Base-by-base conservation (phyloP, 2,113 vertebrate species). In the Mungos mungo region DNA sequence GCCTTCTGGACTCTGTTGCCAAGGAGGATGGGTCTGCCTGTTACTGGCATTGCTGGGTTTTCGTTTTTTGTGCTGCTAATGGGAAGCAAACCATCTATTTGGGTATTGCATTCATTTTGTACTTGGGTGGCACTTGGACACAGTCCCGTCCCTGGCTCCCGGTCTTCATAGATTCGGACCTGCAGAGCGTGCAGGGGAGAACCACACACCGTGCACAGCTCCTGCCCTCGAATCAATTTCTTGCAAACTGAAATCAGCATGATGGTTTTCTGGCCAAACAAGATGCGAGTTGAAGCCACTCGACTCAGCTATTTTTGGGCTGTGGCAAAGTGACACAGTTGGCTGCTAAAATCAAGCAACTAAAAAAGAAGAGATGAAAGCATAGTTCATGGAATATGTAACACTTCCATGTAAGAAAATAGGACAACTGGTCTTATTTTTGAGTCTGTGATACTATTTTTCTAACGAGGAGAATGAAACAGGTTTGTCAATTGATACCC, bases 351-450 rank as follows among this genome's bases (percentile, higher is more conserved):
- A 97, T 98, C 97, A 98, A 98, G 96, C 96, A 96, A 94, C 97
- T 84, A 74, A 95, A 97, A 96, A 95, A 87, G 97, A 98, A 97
- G 96, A 96, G 97, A 98, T 93, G 97, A 93, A 88, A 79, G 93
- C 96, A 69, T 92, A 76, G 94, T 98, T 98, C 93, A 98, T 96
- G 86, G 98, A 98, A 98, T 97, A 98, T 90, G 52, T 95, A 92
- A 97, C 88, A 97, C 93, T 97, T 98, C 96, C 98, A 96, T 98
- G 76, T 9, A 90, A 98, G 97, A 97, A 98, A 98, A 98, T 92
- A 97, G 68, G 83, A 84, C 98, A 97, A 96, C 66, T 23, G 90
- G 60, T 63, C 91, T 95, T 93, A 97, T 97, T 98, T 98, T 98
- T 97, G 93, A 66, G 92, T 93, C 47, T 60, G 60, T 66, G 85